Conservation (phyloP, 1,140 invertebrate species). For the Diorhabda sublineata region DNA sequence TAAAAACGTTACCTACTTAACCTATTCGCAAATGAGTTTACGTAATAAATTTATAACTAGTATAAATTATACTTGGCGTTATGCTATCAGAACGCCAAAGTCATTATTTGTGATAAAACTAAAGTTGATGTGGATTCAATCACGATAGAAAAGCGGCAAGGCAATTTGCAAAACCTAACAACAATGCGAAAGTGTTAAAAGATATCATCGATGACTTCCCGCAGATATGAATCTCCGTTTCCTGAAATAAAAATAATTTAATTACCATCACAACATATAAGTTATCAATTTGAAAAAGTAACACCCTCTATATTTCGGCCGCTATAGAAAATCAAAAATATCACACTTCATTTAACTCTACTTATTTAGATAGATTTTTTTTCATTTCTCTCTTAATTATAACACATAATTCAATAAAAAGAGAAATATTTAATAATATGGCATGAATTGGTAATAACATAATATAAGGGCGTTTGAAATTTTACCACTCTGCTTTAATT, state of each 20-base stretch:
- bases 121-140: constrained; percentile 23
- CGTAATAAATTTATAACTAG: constrained; percentile 19
- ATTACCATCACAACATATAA: too few species aligned
- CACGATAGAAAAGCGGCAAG: constrained; percentile 36
- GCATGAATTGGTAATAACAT: too few species aligned
- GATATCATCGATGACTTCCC: constrained; percentile 48
- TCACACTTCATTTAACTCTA: too few species aligned
- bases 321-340: too few species aligned
- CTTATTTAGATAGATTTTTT: too few species aligned
- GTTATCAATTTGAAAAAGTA: too few species aligned
- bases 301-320: too few species aligned
- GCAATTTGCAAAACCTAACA: constrained; percentile 30
- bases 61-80: constrained; percentile 38
- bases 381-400: too few species aligned
- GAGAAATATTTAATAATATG: too few species aligned
- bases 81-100: constrained; percentile 9
- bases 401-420: too few species aligned
- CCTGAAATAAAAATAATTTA: constrained; percentile 45
- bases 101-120: constrained; percentile 23
- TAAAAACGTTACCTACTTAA: constrained; percentile 23
- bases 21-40: constrained; percentile 29
- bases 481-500: too few species aligned
- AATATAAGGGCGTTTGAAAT: too few species aligned
- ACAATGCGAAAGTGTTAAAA: constrained; percentile 25
- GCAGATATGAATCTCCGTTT: constrained; percentile 71